Evolutionary conservation across 2,888 invertebrate species (phyloP).

Genomic region (Spilarctia lutea): DNA sequence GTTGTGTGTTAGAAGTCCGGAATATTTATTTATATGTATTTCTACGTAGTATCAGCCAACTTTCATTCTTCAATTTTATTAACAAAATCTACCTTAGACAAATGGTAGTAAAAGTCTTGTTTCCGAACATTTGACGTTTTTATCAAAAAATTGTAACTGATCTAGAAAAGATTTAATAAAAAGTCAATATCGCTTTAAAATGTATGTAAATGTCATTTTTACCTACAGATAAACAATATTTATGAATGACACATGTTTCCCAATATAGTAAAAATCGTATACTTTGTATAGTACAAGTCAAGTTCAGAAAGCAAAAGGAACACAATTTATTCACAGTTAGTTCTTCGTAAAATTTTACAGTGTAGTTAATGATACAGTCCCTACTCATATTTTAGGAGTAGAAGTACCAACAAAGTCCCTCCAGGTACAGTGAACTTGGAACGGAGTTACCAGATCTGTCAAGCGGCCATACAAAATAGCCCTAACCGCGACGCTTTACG

Average conservation of each 20-base stretch:
- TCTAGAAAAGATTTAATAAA: too few relatives aligned
- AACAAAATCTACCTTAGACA: not conserved
- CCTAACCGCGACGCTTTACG: slow-evolving; percentile 95
- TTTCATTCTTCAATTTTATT: too few relatives aligned
- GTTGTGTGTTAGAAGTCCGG: too few relatives aligned
- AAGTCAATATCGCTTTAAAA: too few relatives aligned
- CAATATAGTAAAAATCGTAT: too few relatives aligned
- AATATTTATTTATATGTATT: too few relatives aligned
- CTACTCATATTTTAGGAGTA: slow-evolving; percentile 70
- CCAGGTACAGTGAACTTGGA: slow-evolving; percentile 97
- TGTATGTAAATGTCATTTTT: not conserved
- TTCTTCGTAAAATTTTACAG: not conserved
- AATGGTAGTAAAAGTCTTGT: not conserved
- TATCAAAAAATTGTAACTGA: not conserved
- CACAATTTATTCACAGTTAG: too few relatives aligned
- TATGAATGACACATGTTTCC: too few relatives aligned
- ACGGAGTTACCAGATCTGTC: slow-evolving; percentile 97
- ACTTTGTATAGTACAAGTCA: too few relatives aligned
- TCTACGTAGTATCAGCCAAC: too few relatives aligned
- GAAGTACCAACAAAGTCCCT: slow-evolving; percentile 91
- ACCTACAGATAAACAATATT: not conserved
- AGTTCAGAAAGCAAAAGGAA: not conserved
- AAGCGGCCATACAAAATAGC: slow-evolving; percentile 97
- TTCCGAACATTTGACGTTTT: accelerated
- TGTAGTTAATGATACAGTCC: not conserved